Evolutionary conservation across 92 coral and sea anemone genomes (phyloP), one percentile per base, ranked within the genome.

Genomic region (Parazoanthus darwini): DNA sequence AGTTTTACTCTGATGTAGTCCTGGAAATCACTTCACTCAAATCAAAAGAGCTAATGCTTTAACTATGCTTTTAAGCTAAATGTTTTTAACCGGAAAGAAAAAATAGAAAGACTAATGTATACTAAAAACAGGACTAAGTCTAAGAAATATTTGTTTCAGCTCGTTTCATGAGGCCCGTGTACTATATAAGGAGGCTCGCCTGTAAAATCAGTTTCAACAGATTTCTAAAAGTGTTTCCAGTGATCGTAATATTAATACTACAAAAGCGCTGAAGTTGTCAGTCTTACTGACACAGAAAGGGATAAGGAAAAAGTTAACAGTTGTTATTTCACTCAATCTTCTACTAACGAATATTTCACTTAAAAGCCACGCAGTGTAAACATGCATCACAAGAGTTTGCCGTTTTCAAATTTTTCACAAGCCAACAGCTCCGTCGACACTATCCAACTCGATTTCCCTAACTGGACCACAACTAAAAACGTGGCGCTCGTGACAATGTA

Each of bases 401-500:
- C 59, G 29, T 33, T 11, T 54, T 72, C 65, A 16, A 84, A 84
- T 72, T 33, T 25, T n/a, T 84, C 79, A 50, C 79, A 71, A 25
- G 43, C 65, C 70, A 84, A 84, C 79, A 84, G 10, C 43, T 84
- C 87, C 0, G 20, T 71, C 3, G 33, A 16, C 44, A 50, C 78
- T 67, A 84, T 11, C 11, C 78, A 71, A 29, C 79, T 84, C 15
- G 20, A n/a, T 48, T 84, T 84, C 67, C 39, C 87, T 15, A 84
- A 72, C 78, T 84, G 87, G 87, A 84, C 87, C 11, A 84, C 87
- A 26, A 35, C 66, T 29, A 71, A 29, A 84, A 84, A 74, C 4
- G 65, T 84, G 25, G n/a, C 11, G 14, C 26, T 84, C 50, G 82
- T 82, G 0, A 66, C 92, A 16, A 82, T 88, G 6, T 92, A 68